Percentiles rank a stretch among this genome's conserved stretches.
Evolutionary conservation across 2,888 invertebrate genomes (phyloP).

Genomic region (Microdon myrmicae): DNA sequence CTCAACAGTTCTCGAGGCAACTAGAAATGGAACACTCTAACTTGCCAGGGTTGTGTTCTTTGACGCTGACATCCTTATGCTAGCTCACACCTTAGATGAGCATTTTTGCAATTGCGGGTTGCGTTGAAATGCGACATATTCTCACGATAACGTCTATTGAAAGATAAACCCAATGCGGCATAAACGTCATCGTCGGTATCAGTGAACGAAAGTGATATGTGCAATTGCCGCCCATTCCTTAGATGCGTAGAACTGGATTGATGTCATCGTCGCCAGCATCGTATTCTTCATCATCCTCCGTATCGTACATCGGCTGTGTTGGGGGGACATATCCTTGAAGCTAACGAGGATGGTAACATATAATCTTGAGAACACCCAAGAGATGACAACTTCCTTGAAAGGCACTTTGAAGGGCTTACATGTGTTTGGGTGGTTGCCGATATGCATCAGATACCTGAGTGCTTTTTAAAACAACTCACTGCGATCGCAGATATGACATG

Average conservation of each 20-base stretch:
- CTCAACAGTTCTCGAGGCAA: slow-evolving; percentile 13
- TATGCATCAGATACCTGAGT: slow-evolving; percentile 21
- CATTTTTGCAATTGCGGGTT: slow-evolving; percentile 11
- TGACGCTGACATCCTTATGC: slow-evolving; percentile 16
- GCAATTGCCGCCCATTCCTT: slow-evolving; percentile 8
- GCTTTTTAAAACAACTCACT: slow-evolving; percentile 26
- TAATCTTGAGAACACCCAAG: slow-evolving; percentile 31
- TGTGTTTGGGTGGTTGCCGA: slow-evolving; percentile 22
- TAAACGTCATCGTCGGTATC: not conserved
- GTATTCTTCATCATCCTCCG: slow-evolving; percentile 20
- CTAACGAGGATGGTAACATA: too few relatives aligned
- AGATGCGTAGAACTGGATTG: slow-evolving; percentile 22
- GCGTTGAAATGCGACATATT: slow-evolving; percentile 12
- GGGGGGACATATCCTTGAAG: slow-evolving; percentile 12
- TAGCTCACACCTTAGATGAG: not conserved
- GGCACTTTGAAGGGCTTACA: slow-evolving; percentile 29
- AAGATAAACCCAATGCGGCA: slow-evolving; percentile 23
- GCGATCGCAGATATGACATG: slow-evolving; percentile 43
- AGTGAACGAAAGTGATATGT: slow-evolving; percentile 10
- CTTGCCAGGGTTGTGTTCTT: slow-evolving; percentile 20
- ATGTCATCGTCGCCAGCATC: slow-evolving; percentile 38
- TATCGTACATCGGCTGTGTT: slow-evolving; percentile 16
- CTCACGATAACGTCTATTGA: slow-evolving; percentile 34
- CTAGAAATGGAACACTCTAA: slow-evolving; percentile 5
- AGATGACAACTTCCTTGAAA: slow-evolving; percentile 41